phyloP scores from a whole-genome alignment of 2,797 vertebrate species.

The Lepilemur ruficaudatus region DNA sequence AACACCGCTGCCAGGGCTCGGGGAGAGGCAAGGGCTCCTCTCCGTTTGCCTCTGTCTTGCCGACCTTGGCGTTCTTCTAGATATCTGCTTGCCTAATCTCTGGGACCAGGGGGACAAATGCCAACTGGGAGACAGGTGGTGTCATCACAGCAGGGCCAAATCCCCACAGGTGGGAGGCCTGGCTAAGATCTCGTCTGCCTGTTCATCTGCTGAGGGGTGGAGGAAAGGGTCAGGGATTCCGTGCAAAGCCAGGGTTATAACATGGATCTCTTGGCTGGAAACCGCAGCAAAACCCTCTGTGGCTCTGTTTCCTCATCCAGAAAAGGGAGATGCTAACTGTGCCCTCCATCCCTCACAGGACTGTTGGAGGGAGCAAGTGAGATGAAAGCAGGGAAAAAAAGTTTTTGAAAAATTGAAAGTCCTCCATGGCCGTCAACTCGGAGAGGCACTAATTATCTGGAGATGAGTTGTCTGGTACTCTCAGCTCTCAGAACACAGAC shows the following conservation, averaged over 20 bases:
- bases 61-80: slow-evolving; percentile 12
- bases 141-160: neutral
- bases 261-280: slow-evolving; percentile 9
- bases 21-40: neutral
- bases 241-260: neutral
- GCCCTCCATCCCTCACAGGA: slow-evolving; percentile 16
- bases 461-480: neutral
- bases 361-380: slow-evolving; percentile 52
- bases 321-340: slow-evolving; percentile 59
- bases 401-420: slow-evolving; percentile 60
- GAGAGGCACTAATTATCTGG: neutral
- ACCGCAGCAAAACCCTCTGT: neutral
- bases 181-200: neutral
- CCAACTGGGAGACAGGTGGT: neutral
- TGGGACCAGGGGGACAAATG: neutral
- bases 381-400: slow-evolving; percentile 37
- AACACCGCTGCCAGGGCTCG: neutral
- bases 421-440: neutral
- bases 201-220: neutral
- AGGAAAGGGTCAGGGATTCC: slow-evolving; percentile 23
- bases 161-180: neutral
- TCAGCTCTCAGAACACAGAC: slow-evolving; percentile 21
- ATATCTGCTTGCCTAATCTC: slow-evolving; percentile 11
- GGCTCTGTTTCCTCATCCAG: slow-evolving; percentile 52
- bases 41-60: neutral